These are phyloP conservation scores for Drosophila ananassae DNA, from an alignment of 1,140 invertebrate genomes.

Conservation along the genomic window DNA sequence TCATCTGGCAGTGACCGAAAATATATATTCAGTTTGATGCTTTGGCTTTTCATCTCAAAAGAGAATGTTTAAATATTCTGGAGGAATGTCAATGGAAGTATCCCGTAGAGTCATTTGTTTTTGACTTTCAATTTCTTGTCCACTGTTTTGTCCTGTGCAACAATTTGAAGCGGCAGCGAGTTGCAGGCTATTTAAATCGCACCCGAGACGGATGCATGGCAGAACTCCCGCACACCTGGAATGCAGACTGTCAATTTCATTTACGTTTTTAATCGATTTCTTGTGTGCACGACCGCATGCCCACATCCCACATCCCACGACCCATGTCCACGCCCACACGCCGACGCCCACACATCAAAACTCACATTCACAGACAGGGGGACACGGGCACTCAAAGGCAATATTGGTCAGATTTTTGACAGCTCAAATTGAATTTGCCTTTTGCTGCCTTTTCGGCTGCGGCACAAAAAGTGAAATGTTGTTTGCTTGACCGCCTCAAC, in stretches of 20 bases:
- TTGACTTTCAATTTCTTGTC: too few relatives aligned
- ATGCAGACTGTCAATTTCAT: conserved; percentile 78
- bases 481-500: conserved; percentile 67
- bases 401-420: conserved; percentile 82
- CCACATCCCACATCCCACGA: background rate
- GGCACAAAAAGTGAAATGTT: conserved; percentile 62
- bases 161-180: conserved; percentile 34
- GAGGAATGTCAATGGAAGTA: background rate
- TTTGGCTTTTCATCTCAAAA: conserved; percentile 31
- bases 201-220: conserved; percentile 13
- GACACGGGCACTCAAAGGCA: conserved; percentile 59
- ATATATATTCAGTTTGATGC: conserved; percentile 80
- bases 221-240: conserved; percentile 53
- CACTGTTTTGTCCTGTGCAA: background rate
- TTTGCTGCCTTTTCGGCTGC: conserved; percentile 59
- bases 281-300: conserved; percentile 59
- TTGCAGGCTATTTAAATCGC: conserved; percentile 42
- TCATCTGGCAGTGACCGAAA: conserved; percentile 70
- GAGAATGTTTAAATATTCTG: conserved; percentile 12
- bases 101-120: too few relatives aligned
- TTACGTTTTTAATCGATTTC: conserved; percentile 79
- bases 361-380: conserved; percentile 20
- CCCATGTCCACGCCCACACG: conserved; percentile 4
- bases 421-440: conserved; percentile 81
- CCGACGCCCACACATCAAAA: conserved; percentile 11